A percentile compares a stretch with the other conserved stretches of the same genome.
Evolutionary conservation across 2,888 invertebrate species (phyloP).

Genomic region (Helobdella robusta): DNA sequence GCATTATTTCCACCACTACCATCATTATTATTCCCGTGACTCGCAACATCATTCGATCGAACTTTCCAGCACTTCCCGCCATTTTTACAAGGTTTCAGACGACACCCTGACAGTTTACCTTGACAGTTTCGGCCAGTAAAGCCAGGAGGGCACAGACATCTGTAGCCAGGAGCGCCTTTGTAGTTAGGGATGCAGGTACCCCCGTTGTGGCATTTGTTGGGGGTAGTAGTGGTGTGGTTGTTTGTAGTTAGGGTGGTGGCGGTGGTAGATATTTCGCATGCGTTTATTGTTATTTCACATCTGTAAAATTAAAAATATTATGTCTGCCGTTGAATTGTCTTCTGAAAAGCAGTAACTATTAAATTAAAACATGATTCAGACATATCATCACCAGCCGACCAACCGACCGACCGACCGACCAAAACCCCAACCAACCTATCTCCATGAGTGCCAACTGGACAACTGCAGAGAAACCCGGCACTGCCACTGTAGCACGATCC

Average conservation of each 20-base stretch:
- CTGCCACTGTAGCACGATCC: conserved; percentile 81
- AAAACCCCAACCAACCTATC: conserved; percentile 69
- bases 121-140: conserved; percentile 42
- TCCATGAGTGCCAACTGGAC: conserved; percentile 54
- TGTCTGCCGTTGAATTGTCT: no score
- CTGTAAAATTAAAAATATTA: no score
- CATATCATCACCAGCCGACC: no score
- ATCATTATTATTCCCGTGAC: no score
- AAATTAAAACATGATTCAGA: no score
- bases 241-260: neutral
- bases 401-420: no score
- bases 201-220: conserved; percentile 83
- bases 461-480: conserved; percentile 70
- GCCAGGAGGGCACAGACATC: conserved; percentile 46
- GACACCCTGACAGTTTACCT: conserved; percentile 39
- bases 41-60: conserved; percentile 73
- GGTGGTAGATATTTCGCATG: neutral
- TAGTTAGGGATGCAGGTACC: conserved; percentile 49
- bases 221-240: neutral
- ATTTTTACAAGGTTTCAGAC: conserved; percentile 40
- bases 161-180: conserved; percentile 51
- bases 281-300: neutral
- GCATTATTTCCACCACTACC: conserved; percentile 59
- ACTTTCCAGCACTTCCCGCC: conserved; percentile 54
- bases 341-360: no score